Base-by-base conservation (phyloP, 1,140 invertebrate genomes). In the Portunus trituberculatus region DNA sequence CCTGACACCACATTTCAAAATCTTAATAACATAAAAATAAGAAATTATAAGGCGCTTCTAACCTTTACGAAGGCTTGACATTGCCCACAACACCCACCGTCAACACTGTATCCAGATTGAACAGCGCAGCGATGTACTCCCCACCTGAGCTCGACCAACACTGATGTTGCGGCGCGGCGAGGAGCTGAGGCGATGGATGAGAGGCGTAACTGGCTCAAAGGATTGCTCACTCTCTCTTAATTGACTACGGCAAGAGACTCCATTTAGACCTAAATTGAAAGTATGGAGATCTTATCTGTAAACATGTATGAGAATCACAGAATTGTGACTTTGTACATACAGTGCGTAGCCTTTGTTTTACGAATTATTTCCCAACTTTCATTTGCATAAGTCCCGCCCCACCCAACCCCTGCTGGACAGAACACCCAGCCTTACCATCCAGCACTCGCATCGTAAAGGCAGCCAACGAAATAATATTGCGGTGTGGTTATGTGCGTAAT, bases 41-140 rank as follows among this genome's bases (percentile, higher is more conserved):
- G 20, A 20, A 76, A 25, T n/a, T 76, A 76, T n/a, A 76, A 20
- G 67, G 20, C 6, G 16, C 67, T 20, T n/a, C 67, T 76, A 76
- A n/a, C 67, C 67, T 76, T n/a, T 76, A n/a, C 16, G 6, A n/a
- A n/a, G 16, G 20, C 1, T 0, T 76, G 67, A n/a, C 67, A 76
- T 25, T 76, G 67, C 67, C 67, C 67, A 76, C 67, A 76, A n/a
- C 67, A 76, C 67, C 67, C 67, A 76, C 67, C 67, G 67, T 76
- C 67, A 76, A 76, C 67, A 76, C 67, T n/a, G 25, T n/a, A 76
- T 76, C 67, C 67, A 76, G 25, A 76, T 7, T 76, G 67, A 76
- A 25, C 20, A 1, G 67, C 67, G 67, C 67, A n/a, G 67, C n/a
- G 67, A 76, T 2, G 67, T 25, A 76, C 67, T 76, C 67, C 67